Conservation (phyloP, 2,888 invertebrate species). For the Erebia ligea region DNA sequence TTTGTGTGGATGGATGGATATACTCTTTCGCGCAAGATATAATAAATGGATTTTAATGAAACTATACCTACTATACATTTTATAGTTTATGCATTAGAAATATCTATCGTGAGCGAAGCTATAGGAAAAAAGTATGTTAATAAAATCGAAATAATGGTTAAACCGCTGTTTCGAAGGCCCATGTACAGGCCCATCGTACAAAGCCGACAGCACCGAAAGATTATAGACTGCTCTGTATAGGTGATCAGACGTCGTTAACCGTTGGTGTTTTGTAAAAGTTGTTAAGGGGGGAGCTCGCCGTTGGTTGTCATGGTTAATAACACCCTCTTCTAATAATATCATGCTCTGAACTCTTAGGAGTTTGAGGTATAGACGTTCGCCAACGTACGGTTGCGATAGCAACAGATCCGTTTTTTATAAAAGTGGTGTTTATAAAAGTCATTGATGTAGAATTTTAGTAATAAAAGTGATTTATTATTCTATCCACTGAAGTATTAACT, state of each 20-base stretch:
- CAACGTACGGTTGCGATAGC: constrained; percentile 59
- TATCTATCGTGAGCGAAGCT: too few species aligned
- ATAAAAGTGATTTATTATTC: not conserved
- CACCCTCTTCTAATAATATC: constrained; percentile 61
- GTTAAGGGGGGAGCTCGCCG: constrained; percentile 55
- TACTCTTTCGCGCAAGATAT: too few species aligned
- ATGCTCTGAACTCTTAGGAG: constrained; percentile 52
- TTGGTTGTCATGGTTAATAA: constrained; percentile 79
- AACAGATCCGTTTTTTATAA: constrained; percentile 61
- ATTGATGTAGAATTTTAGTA: too few species aligned
- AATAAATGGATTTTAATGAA: too few species aligned
- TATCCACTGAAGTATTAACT: constrained; percentile 1
- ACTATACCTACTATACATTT: too few species aligned
- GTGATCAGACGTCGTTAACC: constrained; percentile 74
- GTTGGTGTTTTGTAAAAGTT: constrained; percentile 74
- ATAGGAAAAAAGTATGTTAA: not conserved
- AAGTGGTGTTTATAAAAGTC: too few species aligned
- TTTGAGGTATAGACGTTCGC: constrained; percentile 46
- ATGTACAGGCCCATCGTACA: constrained; percentile 12
- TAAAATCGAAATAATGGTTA: not conserved
- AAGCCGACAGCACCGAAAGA: constrained; percentile 67
- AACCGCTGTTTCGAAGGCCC: constrained; percentile 32
- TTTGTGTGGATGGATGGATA: too few species aligned
- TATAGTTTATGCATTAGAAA: too few species aligned
- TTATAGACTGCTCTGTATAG: constrained; percentile 76